Evolutionary conservation across 2,113 vertebrate species (phyloP).

Genomic region (Halichoerus grypus): DNA sequence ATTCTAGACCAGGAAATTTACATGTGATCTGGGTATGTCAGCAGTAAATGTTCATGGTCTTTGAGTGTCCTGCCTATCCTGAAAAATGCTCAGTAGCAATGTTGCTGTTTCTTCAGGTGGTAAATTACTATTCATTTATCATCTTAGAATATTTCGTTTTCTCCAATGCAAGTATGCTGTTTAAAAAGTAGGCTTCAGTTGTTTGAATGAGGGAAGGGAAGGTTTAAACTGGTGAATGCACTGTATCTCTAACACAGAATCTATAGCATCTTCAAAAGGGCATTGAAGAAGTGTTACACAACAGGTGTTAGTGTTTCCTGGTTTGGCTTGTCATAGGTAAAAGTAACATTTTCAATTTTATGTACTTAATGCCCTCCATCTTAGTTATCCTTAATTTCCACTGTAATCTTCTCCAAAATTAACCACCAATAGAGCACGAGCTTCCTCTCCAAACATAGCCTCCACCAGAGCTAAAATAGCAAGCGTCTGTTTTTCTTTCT

Average conservation of each 20-base stretch:
- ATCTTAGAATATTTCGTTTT: constrained; percentile 41
- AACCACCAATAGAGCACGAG: constrained; percentile 68
- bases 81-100: not conserved
- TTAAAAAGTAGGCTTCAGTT: not conserved
- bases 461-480: constrained; percentile 71
- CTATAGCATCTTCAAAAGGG: not conserved
- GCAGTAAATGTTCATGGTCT: constrained; percentile 36
- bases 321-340: constrained; percentile 24
- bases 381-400: constrained; percentile 75
- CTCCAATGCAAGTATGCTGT: not conserved
- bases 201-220: not conserved
- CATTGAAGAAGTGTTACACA: not conserved
- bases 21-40: constrained; percentile 50
- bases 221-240: not conserved
- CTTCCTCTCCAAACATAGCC: constrained; percentile 80
- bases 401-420: constrained; percentile 77
- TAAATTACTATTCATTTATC: constrained; percentile 54
- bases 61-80: not conserved
- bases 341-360: constrained; percentile 49
- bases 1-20: constrained; percentile 42
- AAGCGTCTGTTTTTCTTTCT: not conserved
- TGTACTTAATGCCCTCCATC: constrained; percentile 54
- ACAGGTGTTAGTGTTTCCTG: not conserved
- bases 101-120: constrained; percentile 58
- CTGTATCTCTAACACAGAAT: not conserved